phyloP scores from a whole-genome alignment of 2,113 vertebrate species.

The Eretmochelys imbricata region DNA sequence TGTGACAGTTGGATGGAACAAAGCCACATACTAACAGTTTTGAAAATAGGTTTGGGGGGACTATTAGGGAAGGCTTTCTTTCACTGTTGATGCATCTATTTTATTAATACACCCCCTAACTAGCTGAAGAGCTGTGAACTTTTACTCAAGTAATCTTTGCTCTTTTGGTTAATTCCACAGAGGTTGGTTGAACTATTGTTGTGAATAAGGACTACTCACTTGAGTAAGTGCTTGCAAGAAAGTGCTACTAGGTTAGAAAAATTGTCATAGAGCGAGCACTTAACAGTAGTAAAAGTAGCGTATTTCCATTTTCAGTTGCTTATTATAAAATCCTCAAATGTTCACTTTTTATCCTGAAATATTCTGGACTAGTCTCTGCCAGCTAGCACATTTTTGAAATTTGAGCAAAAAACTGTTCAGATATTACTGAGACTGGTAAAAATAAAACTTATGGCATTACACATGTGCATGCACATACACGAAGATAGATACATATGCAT shows the following conservation, averaged over 20 bases:
- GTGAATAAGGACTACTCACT: background rate
- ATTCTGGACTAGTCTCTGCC: conserved; percentile 1
- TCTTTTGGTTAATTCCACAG: background rate
- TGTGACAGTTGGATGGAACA: background rate
- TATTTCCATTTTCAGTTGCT: conserved; percentile 2
- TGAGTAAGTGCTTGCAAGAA: background rate
- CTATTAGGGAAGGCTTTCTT: background rate
- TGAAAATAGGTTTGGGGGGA: conserved; percentile 1
- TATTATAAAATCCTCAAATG: background rate
- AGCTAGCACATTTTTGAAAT: background rate
- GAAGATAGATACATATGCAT: background rate
- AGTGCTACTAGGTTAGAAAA: background rate
- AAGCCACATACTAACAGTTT: conserved; percentile 17
- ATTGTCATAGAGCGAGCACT: background rate
- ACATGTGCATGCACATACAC: background rate
- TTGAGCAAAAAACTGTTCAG: background rate
- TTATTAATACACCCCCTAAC: conserved; percentile 12
- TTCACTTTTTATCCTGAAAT: background rate
- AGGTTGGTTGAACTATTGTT: background rate
- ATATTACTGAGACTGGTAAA: background rate
- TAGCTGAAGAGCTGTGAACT: background rate
- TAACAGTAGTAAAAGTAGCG: background rate
- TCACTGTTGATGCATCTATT: background rate
- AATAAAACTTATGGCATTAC: background rate
- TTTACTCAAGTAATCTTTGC: background rate